phyloP scores from a whole-genome alignment of 2,888 invertebrate species.

The Buathra laborator region DNA sequence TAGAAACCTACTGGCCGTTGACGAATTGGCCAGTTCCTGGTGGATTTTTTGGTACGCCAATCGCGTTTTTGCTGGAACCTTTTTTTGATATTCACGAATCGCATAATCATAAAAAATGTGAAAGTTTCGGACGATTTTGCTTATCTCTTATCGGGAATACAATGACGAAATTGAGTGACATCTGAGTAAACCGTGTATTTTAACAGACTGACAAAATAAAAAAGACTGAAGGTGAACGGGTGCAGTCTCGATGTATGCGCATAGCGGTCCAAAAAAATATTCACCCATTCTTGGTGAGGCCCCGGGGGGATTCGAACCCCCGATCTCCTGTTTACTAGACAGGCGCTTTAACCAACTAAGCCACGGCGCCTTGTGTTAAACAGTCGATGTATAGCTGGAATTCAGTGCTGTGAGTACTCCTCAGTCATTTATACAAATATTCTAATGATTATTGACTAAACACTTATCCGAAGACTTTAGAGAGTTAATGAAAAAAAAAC shows the following conservation, averaged over 20 bases:
- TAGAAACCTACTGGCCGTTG: background rate
- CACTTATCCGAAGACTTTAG: background rate
- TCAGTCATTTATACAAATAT: background rate
- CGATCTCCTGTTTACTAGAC: slow-evolving; percentile 91
- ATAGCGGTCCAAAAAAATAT: slow-evolving; percentile 30
- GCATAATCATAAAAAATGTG: background rate
- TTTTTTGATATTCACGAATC: slow-evolving; percentile 25
- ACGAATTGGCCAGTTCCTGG: background rate
- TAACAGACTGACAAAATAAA: slow-evolving; percentile 1
- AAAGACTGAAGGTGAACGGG: background rate
- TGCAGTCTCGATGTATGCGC: background rate
- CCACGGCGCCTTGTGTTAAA: slow-evolving; percentile 87
- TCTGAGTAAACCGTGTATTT: slow-evolving; percentile 1
- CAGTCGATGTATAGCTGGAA: background rate
- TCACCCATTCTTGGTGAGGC: slow-evolving; percentile 82
- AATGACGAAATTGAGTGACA: background rate
- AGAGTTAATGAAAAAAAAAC: background rate
- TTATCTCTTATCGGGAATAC: background rate
- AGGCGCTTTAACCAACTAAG: slow-evolving; percentile 93
- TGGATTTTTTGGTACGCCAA: slow-evolving; percentile 1
- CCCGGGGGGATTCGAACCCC: slow-evolving; percentile 89
- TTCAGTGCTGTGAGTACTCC: background rate
- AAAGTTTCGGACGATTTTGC: background rate
- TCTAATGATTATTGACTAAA: background rate
- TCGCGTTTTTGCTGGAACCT: slow-evolving; percentile 7